phyloP scores from a whole-genome alignment of 2,113 vertebrate genomes.

The Plotosus lineatus region DNA sequence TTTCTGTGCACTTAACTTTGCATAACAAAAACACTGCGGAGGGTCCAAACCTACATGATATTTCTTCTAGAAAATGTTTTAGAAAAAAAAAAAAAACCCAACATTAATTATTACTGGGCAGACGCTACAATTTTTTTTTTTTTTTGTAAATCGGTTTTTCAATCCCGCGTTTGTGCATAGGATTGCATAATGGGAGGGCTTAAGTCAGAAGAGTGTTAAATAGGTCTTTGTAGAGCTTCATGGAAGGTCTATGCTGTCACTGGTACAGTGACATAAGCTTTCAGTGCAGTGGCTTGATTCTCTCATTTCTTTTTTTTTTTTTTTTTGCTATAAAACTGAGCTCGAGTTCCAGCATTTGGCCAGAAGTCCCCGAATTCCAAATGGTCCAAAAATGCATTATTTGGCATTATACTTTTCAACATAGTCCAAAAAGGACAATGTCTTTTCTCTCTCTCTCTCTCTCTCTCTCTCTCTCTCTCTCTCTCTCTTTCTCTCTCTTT shows the following conservation, averaged over 20 bases:
- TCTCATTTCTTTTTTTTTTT: slow-evolving; percentile 8
- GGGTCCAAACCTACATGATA: not conserved
- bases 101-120: not conserved
- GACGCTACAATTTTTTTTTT: not conserved
- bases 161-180: slow-evolving; percentile 14
- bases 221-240: slow-evolving; percentile 37
- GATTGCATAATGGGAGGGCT: slow-evolving; percentile 33
- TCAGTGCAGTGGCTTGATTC: slow-evolving; percentile 19
- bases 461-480: not conserved
- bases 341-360: not conserved
- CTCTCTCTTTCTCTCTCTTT: not conserved
- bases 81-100: not conserved
- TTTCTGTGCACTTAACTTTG: not conserved
- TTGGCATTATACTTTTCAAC: not conserved
- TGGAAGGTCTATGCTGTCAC: slow-evolving; percentile 39
- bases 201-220: slow-evolving; percentile 10
- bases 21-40: not conserved
- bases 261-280: slow-evolving; percentile 35
- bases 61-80: not conserved
- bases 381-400: slow-evolving; percentile 3
- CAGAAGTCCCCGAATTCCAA: not conserved
- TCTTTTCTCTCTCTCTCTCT: not conserved
- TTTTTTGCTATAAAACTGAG: not conserved
- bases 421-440: not conserved
- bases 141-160: not conserved